A percentile compares a stretch with the other conserved stretches of the same genome.
Evolutionary conservation across 1,140 invertebrate genomes (phyloP).

Genomic region (Aphaenogaster ashmeadi): DNA sequence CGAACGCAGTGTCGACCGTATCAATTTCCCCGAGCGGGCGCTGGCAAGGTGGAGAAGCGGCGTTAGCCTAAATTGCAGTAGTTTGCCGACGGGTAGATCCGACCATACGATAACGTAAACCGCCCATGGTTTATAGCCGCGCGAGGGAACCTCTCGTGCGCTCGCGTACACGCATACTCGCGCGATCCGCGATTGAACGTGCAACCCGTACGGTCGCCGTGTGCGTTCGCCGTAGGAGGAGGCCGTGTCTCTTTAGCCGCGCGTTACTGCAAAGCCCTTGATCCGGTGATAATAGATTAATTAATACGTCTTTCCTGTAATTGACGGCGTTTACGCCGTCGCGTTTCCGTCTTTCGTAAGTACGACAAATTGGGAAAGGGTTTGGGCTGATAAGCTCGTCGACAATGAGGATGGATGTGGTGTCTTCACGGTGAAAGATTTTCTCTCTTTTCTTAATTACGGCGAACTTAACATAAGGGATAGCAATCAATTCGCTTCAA

Average conservation of each 20-base stretch:
- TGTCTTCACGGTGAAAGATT: background rate
- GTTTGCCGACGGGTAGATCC: slow-evolving; percentile 76
- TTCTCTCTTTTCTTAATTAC: background rate
- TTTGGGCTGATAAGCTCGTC: background rate
- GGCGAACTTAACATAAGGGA: background rate
- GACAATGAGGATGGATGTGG: slow-evolving; percentile 5
- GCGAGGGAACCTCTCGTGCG: slow-evolving; percentile 42
- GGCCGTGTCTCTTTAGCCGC: slow-evolving; percentile 47
- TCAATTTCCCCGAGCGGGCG: slow-evolving; percentile 65
- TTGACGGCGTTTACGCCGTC: slow-evolving; percentile 44
- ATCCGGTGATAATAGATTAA: slow-evolving; percentile 64
- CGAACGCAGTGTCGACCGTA: slow-evolving; percentile 42
- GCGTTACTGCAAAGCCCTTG: slow-evolving; percentile 49
- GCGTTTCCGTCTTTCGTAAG: slow-evolving; percentile 31
- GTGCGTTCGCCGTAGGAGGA: slow-evolving; percentile 15
- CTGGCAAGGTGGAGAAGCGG: slow-evolving; percentile 62
- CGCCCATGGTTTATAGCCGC: slow-evolving; percentile 74
- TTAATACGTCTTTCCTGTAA: slow-evolving; percentile 67
- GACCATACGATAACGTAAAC: slow-evolving; percentile 77
- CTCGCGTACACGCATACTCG: slow-evolving; percentile 64
- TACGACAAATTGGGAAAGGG: slow-evolving; percentile 27
- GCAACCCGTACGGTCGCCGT: slow-evolving; percentile 28
- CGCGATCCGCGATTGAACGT: slow-evolving; percentile 24
- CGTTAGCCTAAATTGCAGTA: slow-evolving; percentile 77
- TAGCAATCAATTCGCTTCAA: background rate